Conservation (phyloP, 2,888 invertebrate species). For the Cataglyphis altisquamis region DNA sequence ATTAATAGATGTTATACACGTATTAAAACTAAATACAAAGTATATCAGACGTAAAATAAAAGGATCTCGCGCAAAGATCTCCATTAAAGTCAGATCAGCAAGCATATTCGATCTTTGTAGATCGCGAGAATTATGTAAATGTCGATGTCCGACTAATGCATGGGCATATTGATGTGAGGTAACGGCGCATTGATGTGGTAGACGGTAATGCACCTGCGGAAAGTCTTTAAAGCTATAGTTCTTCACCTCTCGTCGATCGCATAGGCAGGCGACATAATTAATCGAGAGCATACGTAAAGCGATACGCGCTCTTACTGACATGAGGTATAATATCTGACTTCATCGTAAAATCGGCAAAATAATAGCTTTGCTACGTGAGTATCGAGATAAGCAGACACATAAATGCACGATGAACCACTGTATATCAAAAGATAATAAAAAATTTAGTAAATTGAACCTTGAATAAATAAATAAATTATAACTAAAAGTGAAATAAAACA, state of each 20-base stretch:
- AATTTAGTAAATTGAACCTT: background rate
- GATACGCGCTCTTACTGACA: constrained; percentile 29
- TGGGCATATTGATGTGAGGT: background rate
- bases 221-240: background rate
- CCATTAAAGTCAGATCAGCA: background rate
- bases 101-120: background rate
- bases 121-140: constrained; percentile 22
- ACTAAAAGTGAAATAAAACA: background rate
- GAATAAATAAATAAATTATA: background rate
- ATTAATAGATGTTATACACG: background rate
- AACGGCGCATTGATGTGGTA: background rate
- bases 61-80: background rate
- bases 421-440: background rate
- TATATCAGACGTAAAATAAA: background rate
- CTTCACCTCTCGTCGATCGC: constrained; percentile 30
- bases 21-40: background rate
- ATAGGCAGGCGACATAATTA: constrained; percentile 35
- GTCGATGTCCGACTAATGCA: background rate
- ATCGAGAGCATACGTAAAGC: constrained; percentile 43
- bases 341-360: constrained; percentile 28
- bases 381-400: background rate
- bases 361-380: background rate
- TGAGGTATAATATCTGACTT: constrained; percentile 36
- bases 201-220: background rate
- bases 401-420: background rate